Evolutionary conservation across 2,888 invertebrate genomes (phyloP).

Genomic region (Dioctria linearis): DNA sequence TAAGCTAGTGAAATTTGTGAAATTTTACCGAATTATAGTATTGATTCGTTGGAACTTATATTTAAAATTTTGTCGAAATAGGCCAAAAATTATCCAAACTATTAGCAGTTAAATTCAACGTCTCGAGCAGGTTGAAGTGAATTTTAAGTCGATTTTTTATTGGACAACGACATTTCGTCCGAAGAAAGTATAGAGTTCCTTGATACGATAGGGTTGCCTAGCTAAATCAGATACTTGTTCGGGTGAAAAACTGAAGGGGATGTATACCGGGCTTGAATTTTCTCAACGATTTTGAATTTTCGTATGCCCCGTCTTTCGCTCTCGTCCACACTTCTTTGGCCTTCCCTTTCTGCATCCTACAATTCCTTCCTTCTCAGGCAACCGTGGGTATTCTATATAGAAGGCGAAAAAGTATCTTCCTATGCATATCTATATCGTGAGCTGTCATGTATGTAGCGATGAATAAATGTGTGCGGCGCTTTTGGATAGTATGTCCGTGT

Average conservation of each 20-base stretch:
- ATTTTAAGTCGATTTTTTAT: constrained; percentile 59
- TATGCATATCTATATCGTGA: constrained; percentile 38
- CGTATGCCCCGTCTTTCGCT: constrained; percentile 53
- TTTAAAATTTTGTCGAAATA: constrained; percentile 36
- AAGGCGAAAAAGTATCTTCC: constrained; percentile 51
- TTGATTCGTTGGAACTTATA: background rate
- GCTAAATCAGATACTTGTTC: constrained; percentile 54
- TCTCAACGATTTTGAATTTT: constrained; percentile 59
- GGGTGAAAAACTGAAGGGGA: constrained; percentile 58
- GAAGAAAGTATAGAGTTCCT: constrained; percentile 56
- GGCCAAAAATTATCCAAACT: background rate
- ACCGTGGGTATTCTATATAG: constrained; percentile 52
- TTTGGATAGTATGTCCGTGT: constrained; percentile 50
- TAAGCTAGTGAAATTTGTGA: constrained; percentile 19
- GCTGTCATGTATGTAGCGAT: constrained; percentile 32
- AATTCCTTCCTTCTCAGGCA: constrained; percentile 35
- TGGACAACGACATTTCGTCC: constrained; percentile 60
- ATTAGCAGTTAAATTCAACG: constrained; percentile 35
- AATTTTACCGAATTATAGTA: constrained; percentile 33
- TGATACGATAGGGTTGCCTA: background rate
- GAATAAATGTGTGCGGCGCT: constrained; percentile 22
- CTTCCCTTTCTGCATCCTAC: background rate
- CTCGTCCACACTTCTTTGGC: constrained; percentile 52
- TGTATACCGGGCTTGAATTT: constrained; percentile 59
- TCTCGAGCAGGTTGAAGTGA: constrained; percentile 47